Evolutionary conservation across 2,113 vertebrate genomes (phyloP), one percentile per base, ranked within the genome.

Genomic region (Lampris incognitus): DNA sequence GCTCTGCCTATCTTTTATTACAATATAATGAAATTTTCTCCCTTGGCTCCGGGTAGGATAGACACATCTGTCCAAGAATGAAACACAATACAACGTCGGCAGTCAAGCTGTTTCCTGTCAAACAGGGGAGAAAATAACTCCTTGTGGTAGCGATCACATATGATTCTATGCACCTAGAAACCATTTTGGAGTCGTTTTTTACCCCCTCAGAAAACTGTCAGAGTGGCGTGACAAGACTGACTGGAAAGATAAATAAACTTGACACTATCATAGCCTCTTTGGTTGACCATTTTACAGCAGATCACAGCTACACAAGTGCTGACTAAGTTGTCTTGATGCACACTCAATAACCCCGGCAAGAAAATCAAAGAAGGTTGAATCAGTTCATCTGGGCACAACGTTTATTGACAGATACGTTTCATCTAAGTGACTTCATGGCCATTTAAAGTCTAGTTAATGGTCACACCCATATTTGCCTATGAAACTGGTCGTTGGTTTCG

Each of bases 1-100:
- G 70, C 62, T 72, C 73, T 70, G 13, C 42, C 69, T 74, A 79
- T 83, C 69, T 77, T 85, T 76, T 78, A 78, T 80, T 40, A 44
- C 77, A 78, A 51, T 77, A 75, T 82, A 81, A 89, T 91, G 66
- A 87, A 78, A 83, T 85, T 86, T 51, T 86, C 74, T 40, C 61
- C 75, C 55, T 80, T 79, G 59, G 71, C 82, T 85, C 56, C 52
- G 11, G 66, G 72, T 48, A 44, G 69, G 65, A 42, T 54, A 56
- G 54, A 78, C 57, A 10, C 46, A 76, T 80, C 69, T 77, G 70
- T 87, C 79, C 62, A 73, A 73, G 56, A 77, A n/a, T 42, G 69
- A 76, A 88, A 84, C 57, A 46, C 71, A 87, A 87, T 82, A 83
- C 58, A 84, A 76, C 48, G 72, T 56, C 83, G 52, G 55, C 80